phyloP scores from a whole-genome alignment of 2,888 invertebrate species.

The Ennomos quercinarius region DNA sequence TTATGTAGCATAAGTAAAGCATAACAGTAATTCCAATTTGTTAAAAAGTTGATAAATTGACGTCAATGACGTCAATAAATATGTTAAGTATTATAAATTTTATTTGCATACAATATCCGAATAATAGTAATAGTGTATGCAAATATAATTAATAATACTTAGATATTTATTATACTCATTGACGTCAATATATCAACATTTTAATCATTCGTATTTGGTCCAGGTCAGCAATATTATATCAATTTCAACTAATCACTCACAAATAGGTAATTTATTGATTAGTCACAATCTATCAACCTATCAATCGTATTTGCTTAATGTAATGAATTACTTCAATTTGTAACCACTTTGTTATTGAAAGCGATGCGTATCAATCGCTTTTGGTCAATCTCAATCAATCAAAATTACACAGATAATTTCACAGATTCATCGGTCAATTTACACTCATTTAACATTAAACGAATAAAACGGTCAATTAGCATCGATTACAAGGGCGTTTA shows the following conservation, averaged over 20 bases:
- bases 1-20: no score
- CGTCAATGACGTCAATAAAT: no score
- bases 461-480: conserved; percentile 26
- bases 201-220: no score
- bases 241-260: not conserved
- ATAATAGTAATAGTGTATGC: no score
- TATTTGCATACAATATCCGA: no score
- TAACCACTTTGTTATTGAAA: conserved; percentile 12
- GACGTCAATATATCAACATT: no score
- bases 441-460: conserved; percentile 14
- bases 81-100: no score
- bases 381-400: conserved; percentile 38
- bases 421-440: conserved; percentile 20
- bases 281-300: conserved; percentile 6
- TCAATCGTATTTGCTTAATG: conserved; percentile 3
- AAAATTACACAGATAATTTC: conserved; percentile 27
- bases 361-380: conserved; percentile 26
- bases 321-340: conserved; percentile 2
- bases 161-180: no score
- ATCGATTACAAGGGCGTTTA: conserved; percentile 26
- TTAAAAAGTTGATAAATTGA: no score
- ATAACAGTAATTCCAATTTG: no score
- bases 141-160: no score
- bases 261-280: conserved; percentile 3
- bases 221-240: no score